Base-by-base conservation (phyloP, 2,797 vertebrate species). In the Anguilla anguilla region DNA sequence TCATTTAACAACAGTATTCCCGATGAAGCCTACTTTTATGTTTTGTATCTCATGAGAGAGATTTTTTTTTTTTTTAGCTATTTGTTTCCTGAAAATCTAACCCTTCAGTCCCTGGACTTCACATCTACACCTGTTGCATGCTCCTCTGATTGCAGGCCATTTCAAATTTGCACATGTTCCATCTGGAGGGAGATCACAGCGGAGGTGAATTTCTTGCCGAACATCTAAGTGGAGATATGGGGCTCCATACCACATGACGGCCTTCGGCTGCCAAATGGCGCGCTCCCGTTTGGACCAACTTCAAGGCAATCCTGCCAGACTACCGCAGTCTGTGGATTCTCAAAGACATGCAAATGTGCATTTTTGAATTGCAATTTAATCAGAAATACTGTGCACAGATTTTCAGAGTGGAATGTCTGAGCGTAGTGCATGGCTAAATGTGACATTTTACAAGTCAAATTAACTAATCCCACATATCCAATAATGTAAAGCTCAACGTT, bases 171-270 rank as follows among this genome's bases (percentile, higher is more conserved):
- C 82, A 83, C 87, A 90, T 83, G 87, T 59, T 28, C 59, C 86
- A 82, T 39, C 86, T 46, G 89, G 57, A 55, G 72, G 55, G 87
- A 85, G 89, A 90, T 88, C 87, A 86, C 64, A 69, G 86, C 49
- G 85, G 86, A 90, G 89, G 85, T 88, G 46, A 85, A 85, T 88
- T 86, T 57, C 72, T 85, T 87, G 67, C 86, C 81, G 82, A 85
- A 88, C 87, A 90, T 90, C 91, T 88, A 74, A 92, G 46, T 83
- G 61, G 86, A 61, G 39, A 64, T 87, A 67, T 84, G 46, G 89
- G 87, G 86, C 88, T 85, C 13, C 85, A 90, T 79, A 88, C 87
- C 88, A 87, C 85, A 81, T 82, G 64, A 19, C 72, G 1, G 28
- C 22, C 46, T 83, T 77, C 83, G 35, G 51, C 81, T 88, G 88